Base-by-base conservation (phyloP, 2,797 vertebrate genomes). In the Uromys caudimaculatus region DNA sequence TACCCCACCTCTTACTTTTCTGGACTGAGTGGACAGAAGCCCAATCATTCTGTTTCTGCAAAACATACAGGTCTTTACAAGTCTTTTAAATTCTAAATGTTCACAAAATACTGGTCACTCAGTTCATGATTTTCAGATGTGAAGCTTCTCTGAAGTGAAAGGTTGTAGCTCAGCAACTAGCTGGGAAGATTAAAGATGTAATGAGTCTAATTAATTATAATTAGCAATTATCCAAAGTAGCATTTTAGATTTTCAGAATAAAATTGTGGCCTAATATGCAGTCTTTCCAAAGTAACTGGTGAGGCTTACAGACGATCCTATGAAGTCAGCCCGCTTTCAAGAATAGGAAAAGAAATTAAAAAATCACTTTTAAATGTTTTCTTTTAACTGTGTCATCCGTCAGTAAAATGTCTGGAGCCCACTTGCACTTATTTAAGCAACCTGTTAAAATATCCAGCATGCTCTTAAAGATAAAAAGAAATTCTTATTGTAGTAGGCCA, bases 221-320 rank as follows among this genome's bases (percentile, higher is more conserved):
- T 35, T 52, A 56, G 73, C 71, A 56, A 73, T n/a, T 60, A 23
- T 41, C 97, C 95, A 97, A 93, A 84, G 60, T 75, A 44, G 86
- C 60, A 96, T 95, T 87, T 97, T n/a, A 91, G 95, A 88, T 91
- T 64, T 94, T 64, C 76, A 95, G 64, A 97, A 94, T 85, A 97
- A 86, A 91, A 62, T 60, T 93, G 88, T 86, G 94, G 73, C 14
- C 98, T 98, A 98, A 98, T 97, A 96, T 97, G 94, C 75, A 96
- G 97, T 67, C 81, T 75, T 91, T 85, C 84, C 95, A 97, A 98
- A 95, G 97, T 97, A 97, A 97, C 56, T 96, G 96, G 98, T 97
- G 97, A 93, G 73, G 3, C 44, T 93, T 52, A 50, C 93, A 97
- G 95, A 62, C 32, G 29, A 97, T 94, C 89, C 52, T 93, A 94